Conservation (phyloP, 2,113 vertebrate genomes). For the Polypterus bichir region DNA sequence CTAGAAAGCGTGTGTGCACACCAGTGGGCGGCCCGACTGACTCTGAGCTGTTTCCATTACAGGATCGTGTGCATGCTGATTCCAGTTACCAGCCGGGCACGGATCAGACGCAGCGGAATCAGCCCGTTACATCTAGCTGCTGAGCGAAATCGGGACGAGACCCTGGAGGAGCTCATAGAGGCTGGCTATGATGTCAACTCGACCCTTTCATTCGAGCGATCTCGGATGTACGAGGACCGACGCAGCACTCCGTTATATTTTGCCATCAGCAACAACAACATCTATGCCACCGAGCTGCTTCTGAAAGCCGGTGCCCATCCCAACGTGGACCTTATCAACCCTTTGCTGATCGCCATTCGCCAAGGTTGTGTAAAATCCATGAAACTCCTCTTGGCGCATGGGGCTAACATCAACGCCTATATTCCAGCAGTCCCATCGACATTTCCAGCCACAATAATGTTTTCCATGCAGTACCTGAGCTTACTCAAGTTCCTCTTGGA, state of each 20-base stretch:
- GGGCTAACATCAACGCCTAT: slow-evolving; percentile 62
- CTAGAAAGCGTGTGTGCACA: too few relatives aligned
- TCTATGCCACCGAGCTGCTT: slow-evolving; percentile 55
- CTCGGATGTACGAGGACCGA: slow-evolving; percentile 73
- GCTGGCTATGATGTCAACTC: slow-evolving; percentile 77
- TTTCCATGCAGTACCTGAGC: slow-evolving; percentile 64
- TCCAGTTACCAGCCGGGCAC: slow-evolving; percentile 60
- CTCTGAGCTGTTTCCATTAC: slow-evolving; percentile 16
- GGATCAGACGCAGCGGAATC: slow-evolving; percentile 67
- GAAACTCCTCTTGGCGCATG: slow-evolving; percentile 70
- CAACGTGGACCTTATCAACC: slow-evolving; percentile 73
- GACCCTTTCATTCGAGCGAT: slow-evolving; percentile 58
- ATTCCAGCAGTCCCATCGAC: slow-evolving; percentile 60
- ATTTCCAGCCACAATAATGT: slow-evolving; percentile 76
- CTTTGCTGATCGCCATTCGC: slow-evolving; percentile 77
- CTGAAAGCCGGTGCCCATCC: slow-evolving; percentile 73
- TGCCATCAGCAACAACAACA: slow-evolving; percentile 71
- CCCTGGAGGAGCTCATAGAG: slow-evolving; percentile 64
- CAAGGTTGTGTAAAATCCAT: slow-evolving; percentile 61
- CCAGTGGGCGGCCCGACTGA: too few relatives aligned
- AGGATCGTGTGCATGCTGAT: slow-evolving; percentile 80
- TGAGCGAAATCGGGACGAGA: slow-evolving; percentile 62
- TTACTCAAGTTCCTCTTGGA: slow-evolving; percentile 78
- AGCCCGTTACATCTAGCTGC: slow-evolving; percentile 84
- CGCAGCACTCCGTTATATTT: slow-evolving; percentile 76